Evolutionary conservation across 2,797 vertebrate species (phyloP).

Genomic region (Aplochiton taeniatus): DNA sequence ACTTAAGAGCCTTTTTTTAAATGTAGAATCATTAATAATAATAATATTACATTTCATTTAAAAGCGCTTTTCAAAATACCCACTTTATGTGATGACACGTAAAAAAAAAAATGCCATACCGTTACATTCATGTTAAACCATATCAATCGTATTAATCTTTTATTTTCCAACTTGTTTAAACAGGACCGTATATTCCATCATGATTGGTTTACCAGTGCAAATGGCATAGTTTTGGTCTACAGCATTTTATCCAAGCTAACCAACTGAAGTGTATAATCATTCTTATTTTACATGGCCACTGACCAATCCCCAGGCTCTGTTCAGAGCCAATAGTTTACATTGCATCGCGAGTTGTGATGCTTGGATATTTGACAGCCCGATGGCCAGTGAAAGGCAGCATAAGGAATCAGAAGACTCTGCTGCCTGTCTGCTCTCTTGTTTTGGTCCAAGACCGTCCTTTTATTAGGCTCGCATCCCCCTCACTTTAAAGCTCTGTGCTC

Average conservation of each 20-base stretch:
- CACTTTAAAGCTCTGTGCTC: conserved; percentile 25
- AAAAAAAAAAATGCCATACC: no score
- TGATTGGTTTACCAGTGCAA: neutral
- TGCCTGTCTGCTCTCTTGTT: conserved; percentile 42
- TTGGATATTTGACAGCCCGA: conserved; percentile 16
- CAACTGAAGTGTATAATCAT: neutral
- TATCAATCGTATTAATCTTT: no score
- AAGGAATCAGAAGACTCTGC: conserved; percentile 21
- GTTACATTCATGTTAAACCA: no score
- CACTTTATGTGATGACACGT: no score
- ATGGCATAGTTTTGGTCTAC: neutral
- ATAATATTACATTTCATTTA: no score
- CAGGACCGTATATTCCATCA: no score
- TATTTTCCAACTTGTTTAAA: no score
- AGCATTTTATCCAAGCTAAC: neutral
- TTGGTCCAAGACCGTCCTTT: conserved; percentile 38
- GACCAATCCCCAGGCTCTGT: conserved; percentile 8
- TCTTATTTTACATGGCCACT: conserved; percentile 13
- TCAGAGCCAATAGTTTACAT: conserved; percentile 24
- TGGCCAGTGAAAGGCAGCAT: conserved; percentile 11
- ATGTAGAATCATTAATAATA: no score
- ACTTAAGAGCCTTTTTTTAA: no score
- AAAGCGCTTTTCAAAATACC: no score
- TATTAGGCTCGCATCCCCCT: conserved; percentile 39
- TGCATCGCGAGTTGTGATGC: neutral